These are phyloP conservation scores for Emmelina monodactyla DNA, from an alignment of 2,888 invertebrate species.

Conservation along the genomic window DNA sequence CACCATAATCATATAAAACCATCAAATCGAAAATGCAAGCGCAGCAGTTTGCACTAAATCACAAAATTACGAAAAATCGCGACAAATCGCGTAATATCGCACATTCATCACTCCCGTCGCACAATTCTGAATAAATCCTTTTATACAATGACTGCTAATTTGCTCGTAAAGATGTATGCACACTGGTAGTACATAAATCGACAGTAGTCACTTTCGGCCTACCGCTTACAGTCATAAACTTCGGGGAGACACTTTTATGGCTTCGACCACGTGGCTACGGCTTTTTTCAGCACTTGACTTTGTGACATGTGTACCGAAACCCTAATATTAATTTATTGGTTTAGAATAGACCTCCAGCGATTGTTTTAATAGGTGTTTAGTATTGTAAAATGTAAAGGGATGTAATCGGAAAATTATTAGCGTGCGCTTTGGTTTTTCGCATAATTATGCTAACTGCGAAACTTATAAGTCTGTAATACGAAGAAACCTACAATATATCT, in stretches of 20 bases:
- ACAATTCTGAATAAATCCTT: conserved; percentile 51
- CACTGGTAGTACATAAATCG: conserved; percentile 53
- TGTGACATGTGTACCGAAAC: conserved; percentile 50
- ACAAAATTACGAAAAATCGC: no score
- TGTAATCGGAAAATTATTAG: no score
- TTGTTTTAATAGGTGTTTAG: neutral
- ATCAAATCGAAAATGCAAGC: no score
- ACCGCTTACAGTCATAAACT: conserved; percentile 63
- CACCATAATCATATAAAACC: no score
- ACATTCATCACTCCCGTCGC: conserved; percentile 47
- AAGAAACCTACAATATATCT: no score
- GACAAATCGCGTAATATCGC: no score
- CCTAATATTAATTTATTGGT: conserved; percentile 55
- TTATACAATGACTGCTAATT: conserved; percentile 64
- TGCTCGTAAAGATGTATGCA: conserved; percentile 63
- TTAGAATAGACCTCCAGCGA: conserved; percentile 37
- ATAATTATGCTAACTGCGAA: no score
- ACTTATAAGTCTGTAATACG: no score
- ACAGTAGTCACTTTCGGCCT: conserved; percentile 55
- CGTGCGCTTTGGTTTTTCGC: no score
- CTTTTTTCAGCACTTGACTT: conserved; percentile 59
- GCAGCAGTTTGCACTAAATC: conserved; percentile 16
- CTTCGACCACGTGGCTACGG: conserved; percentile 57
- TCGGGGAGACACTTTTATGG: conserved; percentile 62
- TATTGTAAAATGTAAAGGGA: neutral